Evolutionary conservation across 1,140 invertebrate species (phyloP).

Genomic region (Apis florea): DNA sequence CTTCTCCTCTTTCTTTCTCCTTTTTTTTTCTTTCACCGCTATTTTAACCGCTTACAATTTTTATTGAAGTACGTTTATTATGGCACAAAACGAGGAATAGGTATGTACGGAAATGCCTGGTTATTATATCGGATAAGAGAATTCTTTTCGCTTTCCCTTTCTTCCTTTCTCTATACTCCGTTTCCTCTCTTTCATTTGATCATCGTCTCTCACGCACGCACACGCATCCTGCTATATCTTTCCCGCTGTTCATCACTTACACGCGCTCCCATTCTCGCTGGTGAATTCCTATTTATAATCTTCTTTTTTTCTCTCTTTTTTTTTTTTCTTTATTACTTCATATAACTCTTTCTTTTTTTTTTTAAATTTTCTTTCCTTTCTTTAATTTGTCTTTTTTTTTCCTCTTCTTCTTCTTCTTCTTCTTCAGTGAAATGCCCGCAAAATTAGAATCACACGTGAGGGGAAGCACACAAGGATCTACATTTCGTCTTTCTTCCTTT

Average conservation of each 20-base stretch:
- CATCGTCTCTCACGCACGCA: conserved; percentile 2
- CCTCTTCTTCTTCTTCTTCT: not conserved
- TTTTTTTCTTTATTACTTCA: not conserved
- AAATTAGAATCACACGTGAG: conserved; percentile 57
- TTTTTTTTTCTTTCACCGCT: conserved; percentile 6
- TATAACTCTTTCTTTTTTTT: not conserved
- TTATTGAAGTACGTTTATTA: conserved; percentile 57
- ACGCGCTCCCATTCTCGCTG: not conserved
- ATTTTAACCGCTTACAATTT: conserved; percentile 41
- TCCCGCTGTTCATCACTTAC: not conserved
- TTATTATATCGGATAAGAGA: conserved; percentile 37
- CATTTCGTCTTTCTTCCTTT: conserved; percentile 18
- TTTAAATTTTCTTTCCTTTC: not conserved
- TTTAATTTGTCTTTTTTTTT: not conserved
- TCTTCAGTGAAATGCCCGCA: conserved; percentile 50
- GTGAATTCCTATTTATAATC: conserved; percentile 12
- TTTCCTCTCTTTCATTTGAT: not conserved
- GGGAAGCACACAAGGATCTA: conserved; percentile 40
- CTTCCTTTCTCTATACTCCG: conserved; percentile 13
- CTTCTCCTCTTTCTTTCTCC: not conserved
- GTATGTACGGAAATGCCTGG: conserved; percentile 38
- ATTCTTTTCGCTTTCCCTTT: conserved; percentile 32
- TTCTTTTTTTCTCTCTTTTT: not conserved
- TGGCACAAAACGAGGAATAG: conserved; percentile 70
- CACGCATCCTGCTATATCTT: not conserved